Evolutionary conservation across 2,113 vertebrate species (phyloP).

Genomic region (Lophotis ruficrista): DNA sequence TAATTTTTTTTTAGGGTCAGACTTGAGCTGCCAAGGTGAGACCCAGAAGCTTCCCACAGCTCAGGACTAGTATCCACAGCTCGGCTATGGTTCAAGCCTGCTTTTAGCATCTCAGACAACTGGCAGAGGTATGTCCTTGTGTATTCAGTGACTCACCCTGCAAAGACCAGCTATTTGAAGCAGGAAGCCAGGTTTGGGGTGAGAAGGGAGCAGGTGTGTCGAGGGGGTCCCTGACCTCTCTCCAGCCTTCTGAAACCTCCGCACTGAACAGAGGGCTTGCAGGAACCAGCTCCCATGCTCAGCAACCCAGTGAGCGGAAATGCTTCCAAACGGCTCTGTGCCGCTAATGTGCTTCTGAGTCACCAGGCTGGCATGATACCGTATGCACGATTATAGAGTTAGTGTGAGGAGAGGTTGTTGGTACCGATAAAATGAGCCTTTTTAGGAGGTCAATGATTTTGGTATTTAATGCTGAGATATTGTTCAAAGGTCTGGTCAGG

Average conservation of each 20-base stretch:
- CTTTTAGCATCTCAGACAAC: background rate
- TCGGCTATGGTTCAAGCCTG: background rate
- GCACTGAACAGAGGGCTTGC: background rate
- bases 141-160: background rate
- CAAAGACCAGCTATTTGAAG: background rate
- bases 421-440: background rate
- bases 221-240: background rate
- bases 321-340: background rate
- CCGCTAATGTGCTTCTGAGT: background rate
- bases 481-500: background rate
- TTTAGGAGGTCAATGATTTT: background rate
- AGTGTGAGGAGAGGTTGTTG: background rate
- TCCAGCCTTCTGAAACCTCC: background rate
- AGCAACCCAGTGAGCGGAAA: background rate
- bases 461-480: background rate
- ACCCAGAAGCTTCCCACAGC: background rate
- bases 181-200: background rate
- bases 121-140: background rate
- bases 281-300: background rate
- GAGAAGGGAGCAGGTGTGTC: accelerated
- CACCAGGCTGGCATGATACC: accelerated
- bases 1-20: background rate
- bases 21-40: background rate
- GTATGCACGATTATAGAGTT: background rate
- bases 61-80: background rate